Evolutionary conservation across 1,140 invertebrate species (phyloP).

Genomic region (Oryctes rhinoceros): DNA sequence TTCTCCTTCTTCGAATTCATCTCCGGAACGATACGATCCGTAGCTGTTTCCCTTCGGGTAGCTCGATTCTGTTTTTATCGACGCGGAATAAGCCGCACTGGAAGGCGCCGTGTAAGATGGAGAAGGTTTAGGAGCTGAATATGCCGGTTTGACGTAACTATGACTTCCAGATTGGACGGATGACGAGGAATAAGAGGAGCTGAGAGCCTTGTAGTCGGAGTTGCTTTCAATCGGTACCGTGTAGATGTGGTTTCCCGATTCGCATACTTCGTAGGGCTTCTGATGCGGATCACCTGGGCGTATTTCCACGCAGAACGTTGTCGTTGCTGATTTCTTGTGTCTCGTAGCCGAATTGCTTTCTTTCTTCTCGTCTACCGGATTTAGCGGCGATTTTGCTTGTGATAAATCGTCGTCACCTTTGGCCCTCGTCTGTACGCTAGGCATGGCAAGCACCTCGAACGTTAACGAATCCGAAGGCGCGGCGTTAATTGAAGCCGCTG

Average conservation of each 20-base stretch:
- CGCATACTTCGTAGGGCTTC: conserved; percentile 58
- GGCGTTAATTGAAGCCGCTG: background rate
- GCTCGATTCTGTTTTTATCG: background rate
- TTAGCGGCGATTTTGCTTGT: background rate
- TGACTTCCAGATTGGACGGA: background rate
- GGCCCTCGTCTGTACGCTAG: background rate
- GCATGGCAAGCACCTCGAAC: background rate
- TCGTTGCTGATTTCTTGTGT: conserved; percentile 57
- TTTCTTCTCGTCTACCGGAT: conserved; percentile 2
- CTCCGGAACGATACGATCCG: conserved; percentile 37
- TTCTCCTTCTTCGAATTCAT: conserved; percentile 37
- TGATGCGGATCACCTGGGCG: conserved; percentile 55
- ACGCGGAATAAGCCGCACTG: conserved; percentile 14
- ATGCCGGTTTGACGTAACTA: background rate
- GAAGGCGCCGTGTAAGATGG: conserved; percentile 26
- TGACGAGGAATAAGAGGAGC: conserved; percentile 4
- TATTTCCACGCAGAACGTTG: conserved; percentile 60
- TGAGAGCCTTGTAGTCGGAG: background rate
- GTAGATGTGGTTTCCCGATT: conserved; percentile 45
- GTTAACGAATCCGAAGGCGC: background rate
- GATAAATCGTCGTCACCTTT: background rate
- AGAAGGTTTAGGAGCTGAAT: conserved; percentile 26
- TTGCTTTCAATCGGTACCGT: conserved; percentile 24
- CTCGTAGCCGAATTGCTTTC: conserved; percentile 38
- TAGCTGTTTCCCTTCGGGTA: conserved; percentile 31